Conservation (phyloP, 2,888 invertebrate species). For the Eristalinus aeneus region DNA sequence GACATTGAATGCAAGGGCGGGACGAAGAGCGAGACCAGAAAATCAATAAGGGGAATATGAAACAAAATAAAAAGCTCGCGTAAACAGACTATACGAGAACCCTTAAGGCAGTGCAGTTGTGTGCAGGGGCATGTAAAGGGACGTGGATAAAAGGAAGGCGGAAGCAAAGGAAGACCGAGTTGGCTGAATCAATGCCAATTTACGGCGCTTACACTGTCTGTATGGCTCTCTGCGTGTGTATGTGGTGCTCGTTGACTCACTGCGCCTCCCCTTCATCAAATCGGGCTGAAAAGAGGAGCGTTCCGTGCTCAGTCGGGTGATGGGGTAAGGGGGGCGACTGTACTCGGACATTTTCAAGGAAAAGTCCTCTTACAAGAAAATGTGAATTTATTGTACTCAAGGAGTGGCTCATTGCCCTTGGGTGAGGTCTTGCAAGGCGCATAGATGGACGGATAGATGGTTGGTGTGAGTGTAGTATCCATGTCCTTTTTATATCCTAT, state of each 20-base stretch:
- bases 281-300: not conserved
- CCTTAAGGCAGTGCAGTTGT: not conserved
- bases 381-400: conserved; percentile 14
- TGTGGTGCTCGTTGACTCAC: conserved; percentile 49
- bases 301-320: conserved; percentile 10
- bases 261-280: conserved; percentile 2
- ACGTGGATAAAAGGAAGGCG: not conserved
- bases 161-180: conserved; percentile 14
- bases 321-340: conserved; percentile 15
- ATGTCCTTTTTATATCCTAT: too few relatives aligned
- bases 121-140: not conserved
- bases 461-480: not conserved
- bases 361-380: conserved; percentile 27
- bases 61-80: conserved; percentile 31
- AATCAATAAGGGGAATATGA: conserved; percentile 55
- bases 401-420: conserved; percentile 6
- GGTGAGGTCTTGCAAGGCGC: conserved; percentile 15
- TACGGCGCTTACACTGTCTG: not conserved
- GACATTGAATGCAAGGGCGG: conserved; percentile 67
- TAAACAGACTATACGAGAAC: not conserved
- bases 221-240: not conserved
- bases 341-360: conserved; percentile 27
- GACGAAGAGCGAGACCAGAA: conserved; percentile 6
- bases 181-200: conserved; percentile 44
- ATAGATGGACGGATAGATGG: too few relatives aligned